Evolutionary conservation across 2,888 invertebrate species (phyloP), one percentile per base, ranked within the genome.

Genomic region (Epistrophella euchroma): DNA sequence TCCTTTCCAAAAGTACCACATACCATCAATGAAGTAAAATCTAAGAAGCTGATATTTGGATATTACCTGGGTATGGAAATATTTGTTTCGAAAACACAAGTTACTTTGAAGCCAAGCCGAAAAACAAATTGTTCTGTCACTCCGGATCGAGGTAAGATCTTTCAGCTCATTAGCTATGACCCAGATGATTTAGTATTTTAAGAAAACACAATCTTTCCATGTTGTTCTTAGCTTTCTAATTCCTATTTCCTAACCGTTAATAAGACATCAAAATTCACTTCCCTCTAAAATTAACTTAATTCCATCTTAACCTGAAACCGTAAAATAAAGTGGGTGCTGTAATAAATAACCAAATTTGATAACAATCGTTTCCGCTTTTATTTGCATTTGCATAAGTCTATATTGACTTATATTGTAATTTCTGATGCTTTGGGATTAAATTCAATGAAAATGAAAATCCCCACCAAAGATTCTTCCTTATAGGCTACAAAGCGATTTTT

Each of bases 331-430:
- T 9, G 2, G 5, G 52, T 13, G 11, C 50, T 50, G 5, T 22
- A 52, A 52, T 52, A 52, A 52, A 52, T 52, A 52, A 52, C 15
- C 25, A 52, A 55, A 55, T 55, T 55, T 55, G 3, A 56, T 32
- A 56, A 35, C 32, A 32, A 35, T 56, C 56, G 13, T 56, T 56
- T 56, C 11, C 56, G 11, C 6, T 35, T 56, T 35, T 35, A 35
- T 56, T 56, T 56, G 11, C 11, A 35, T 32, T 1, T 55, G 11
- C 32, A 32, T 35, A 56, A 52, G 25, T 25, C 25, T 52, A 11
- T 56, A 17, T 55, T 32, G 56, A 17, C 56, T 17, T 56, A 17
- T 28, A 56, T 19, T 56, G 32, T 56, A 17, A 56, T 56, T 56
- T 56, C 17, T n/a, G n/a, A n/a, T 56, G 56, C 17, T 32, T 32